Evolutionary conservation across 2,888 invertebrate genomes (phyloP), one percentile per base, ranked within the genome.

Genomic region (Synergus umbraculus): DNA sequence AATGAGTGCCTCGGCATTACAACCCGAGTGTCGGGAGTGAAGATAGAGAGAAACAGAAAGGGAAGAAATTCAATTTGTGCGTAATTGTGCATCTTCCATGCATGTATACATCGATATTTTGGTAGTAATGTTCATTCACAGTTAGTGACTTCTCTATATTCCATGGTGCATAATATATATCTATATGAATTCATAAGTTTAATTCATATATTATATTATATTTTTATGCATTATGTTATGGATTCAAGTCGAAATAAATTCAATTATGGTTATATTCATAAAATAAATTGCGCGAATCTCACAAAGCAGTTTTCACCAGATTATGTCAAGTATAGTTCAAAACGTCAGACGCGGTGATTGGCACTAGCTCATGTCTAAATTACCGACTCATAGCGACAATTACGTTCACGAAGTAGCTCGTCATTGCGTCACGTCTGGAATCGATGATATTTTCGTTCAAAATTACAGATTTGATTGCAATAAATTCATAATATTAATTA

Each of bases 1-100:
- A 86, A 88, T 87, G 89, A 89, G 87, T 86, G 88, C 87, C 86
- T 85, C 84, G 76, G 78, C 54, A 82, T 81, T 29, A 29, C 29
- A 29, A 29, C 29, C 80, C 79, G 78, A 79, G 78, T 80, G 83
- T 81, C 79, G 77, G 76, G 76, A 83, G 82, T 82, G 81, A 82
- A 18, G 66, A 63, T 58, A 79, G 63, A 65, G 67, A 77, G 77
- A 78, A 81, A 79, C n/a, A 13, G 49, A 69, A 49, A 13, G 22
- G 15, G 29, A 69, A 73, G 49, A 54, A n/a, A 54, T 29, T 69
- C 22, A 22, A 60, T 60, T 60, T 60, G 12, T 60, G 4, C n/a
- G n/a, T 54, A 8, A 54, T n/a, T 54, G 54, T 54, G 9, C 46
- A 13, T 46, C 46, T 46, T 46, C 46, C 46, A 13, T 46, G 46